phyloP scores from a whole-genome alignment of 2,797 vertebrate genomes.

The Tangara arthus region DNA sequence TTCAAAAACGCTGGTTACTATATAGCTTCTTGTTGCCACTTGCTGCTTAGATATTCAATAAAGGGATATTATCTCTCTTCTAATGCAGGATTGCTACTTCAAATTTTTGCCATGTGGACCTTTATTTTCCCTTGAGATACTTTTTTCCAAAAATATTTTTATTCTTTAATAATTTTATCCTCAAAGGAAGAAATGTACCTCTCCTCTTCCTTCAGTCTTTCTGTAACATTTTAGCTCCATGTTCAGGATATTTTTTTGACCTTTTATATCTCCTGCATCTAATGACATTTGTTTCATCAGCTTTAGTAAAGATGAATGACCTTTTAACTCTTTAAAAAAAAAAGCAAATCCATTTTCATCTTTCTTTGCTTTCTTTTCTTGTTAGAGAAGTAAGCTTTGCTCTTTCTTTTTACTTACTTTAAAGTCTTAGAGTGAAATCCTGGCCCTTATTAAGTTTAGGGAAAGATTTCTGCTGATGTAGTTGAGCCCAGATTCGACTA shows the following conservation, averaged over 20 bases:
- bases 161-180: slow-evolving; percentile 33
- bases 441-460: neutral
- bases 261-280: slow-evolving; percentile 60
- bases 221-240: slow-evolving; percentile 56
- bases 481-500: neutral
- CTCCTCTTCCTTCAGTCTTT: slow-evolving; percentile 22
- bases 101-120: neutral
- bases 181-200: slow-evolving; percentile 2
- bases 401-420: neutral
- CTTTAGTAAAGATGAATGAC: slow-evolving; percentile 66
- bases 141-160: neutral
- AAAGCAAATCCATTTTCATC: neutral
- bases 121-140: neutral
- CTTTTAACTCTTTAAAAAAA: slow-evolving; percentile 49
- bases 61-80: neutral
- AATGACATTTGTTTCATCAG: slow-evolving; percentile 67
- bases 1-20: neutral
- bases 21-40: neutral
- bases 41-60: neutral
- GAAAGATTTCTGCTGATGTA: neutral
- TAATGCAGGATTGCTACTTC: neutral
- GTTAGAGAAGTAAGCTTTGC: neutral
- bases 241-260: slow-evolving; percentile 67
- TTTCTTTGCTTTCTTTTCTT: slow-evolving; percentile 22
- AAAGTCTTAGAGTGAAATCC: neutral